phyloP scores from a whole-genome alignment of 2,888 invertebrate species.

The Chloroclystis v-ata region DNA sequence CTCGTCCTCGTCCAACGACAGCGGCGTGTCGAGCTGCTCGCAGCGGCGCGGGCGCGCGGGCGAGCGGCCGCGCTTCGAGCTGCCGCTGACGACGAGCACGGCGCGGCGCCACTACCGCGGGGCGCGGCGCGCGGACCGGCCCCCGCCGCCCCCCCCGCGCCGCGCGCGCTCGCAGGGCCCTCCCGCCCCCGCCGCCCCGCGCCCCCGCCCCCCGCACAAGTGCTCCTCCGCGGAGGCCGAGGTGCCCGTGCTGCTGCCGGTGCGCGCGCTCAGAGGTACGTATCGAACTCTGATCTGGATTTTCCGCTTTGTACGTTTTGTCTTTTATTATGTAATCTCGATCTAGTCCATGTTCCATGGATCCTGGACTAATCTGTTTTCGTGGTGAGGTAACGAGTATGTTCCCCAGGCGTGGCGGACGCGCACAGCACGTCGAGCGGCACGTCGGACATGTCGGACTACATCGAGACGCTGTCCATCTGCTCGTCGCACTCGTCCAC shows the following conservation, averaged over 20 bases:
- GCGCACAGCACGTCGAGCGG: conserved; percentile 89
- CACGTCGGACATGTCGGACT: conserved; percentile 92
- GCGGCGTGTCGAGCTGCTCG: conserved; percentile 85
- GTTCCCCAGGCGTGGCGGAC: conserved; percentile 65
- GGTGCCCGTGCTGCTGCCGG: conserved; percentile 82
- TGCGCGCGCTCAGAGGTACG: conserved; percentile 68
- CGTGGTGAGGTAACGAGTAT: background rate
- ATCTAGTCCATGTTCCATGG: no score
- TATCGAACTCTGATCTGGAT: background rate
- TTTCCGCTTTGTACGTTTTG: no score
- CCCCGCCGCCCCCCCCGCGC: conserved; percentile 79
- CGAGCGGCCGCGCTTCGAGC: no score
- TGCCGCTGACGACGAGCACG: conserved; percentile 76
- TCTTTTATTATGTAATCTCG: no score
- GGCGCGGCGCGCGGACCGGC: conserved; percentile 77
- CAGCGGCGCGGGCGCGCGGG: conserved; percentile 76
- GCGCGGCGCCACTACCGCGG: conserved; percentile 75
- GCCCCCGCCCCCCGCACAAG: conserved; percentile 79
- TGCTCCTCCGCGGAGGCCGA: conserved; percentile 87
- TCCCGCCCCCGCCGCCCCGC: conserved; percentile 76
- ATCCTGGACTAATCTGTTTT: no score
- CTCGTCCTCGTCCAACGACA: conserved; percentile 89
- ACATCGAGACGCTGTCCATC: conserved; percentile 88
- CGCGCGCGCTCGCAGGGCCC: conserved; percentile 85
- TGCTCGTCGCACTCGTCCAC: conserved; percentile 89